Evolutionary conservation across 2,888 invertebrate genomes (phyloP), one percentile per base, ranked within the genome.

Genomic region (Drosophila acutilabella): DNA sequence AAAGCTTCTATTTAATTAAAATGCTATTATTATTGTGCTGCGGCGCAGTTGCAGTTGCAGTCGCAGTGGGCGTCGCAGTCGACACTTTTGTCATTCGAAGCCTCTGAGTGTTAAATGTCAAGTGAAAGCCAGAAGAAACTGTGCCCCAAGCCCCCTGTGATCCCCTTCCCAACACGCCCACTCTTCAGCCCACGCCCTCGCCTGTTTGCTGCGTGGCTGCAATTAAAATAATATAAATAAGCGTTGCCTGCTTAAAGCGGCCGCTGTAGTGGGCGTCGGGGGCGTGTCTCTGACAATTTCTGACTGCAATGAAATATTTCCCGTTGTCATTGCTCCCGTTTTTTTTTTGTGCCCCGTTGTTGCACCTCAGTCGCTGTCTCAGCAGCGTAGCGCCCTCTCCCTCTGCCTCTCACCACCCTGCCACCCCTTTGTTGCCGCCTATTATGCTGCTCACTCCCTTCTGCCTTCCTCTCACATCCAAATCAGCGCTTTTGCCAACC

Each of bases 141-240:
- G 14, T 11, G 7, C 7, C 6, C 41, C 14, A 14, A 2, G 7
- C 14, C 18, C 26, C 30, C 20, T 20, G 23, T 23, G 18, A 18
- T 23, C 23, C 4, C 4, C 23, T 20, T 3, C 3, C 20, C 23
- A 7, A 7, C 26, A 26, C 8, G 26, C 26, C 23, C 6, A 6
- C 26, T 26, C 6, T 26, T 26, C 26, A 0, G 38, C 36, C 33
- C 52, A 42, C 53, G n/a, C 47, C 20, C 20, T 41, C 30, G 30
- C 52, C 56, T 57, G 54, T 36, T 44, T 41, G 47, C 60, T 61
- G 59, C 16, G 23, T 18, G 57, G 59, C 64, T 74, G 77, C 74
- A 78, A 78, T 78, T 78, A 78, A 78, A 78, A 79, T 74, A 74
- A 74, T 66, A 75, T 71, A 78, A 79, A 79, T 71, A 79, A 80